Base-by-base conservation (phyloP, 2,797 vertebrate species). In the Argyrosomus regius region DNA sequence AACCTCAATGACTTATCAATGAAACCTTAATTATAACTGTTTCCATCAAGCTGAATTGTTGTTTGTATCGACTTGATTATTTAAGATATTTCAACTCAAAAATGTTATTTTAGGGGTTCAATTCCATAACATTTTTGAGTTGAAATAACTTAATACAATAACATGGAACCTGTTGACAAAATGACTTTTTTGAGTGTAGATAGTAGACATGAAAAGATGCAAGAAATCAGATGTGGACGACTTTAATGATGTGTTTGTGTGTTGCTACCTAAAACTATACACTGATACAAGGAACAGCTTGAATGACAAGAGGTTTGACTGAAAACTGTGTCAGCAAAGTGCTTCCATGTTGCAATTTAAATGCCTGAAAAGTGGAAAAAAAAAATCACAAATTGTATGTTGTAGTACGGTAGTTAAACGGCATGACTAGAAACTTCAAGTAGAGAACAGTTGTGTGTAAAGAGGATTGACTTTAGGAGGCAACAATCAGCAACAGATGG, bases 401-500 rank as follows among this genome's bases (percentile, higher is more conserved):
- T n/a, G 4, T 52, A 62, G 24, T 41, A 14, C n/a, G 31, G 16
- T 0, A 16, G 11, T 5, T 13, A 9, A 28, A 73, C 45, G 45
- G 28, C 17, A 3, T 22, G 2, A 54, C 0, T 5, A 66, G 57
- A 79, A 71, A 52, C 20, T 20, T 35, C 10, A 56, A 69, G 65
- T 13, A 5, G 31, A 50, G 12, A 71, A 49, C 78, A 82, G 57
- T 65, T 75, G 85, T 72, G 71, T 49, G 72, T 10, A 81, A 87
- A 83, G 88, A 77, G 82, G 83, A 88, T 86, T 86, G 80, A 72
- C 80, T 65, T 49, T 0, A 48, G 39, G 26, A 8, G 53, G 61
- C 60, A 73, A 48, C 12, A 31, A 53, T 67, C 62, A 56, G 75
- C 57, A 53, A 71, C 88, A 90, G 89, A 89, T 88, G 88, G 87